A percentile compares a stretch with the other conserved stretches of the same genome.
phyloP scores from a whole-genome alignment of 2,113 vertebrate species.

The Tonatia bakeri region DNA sequence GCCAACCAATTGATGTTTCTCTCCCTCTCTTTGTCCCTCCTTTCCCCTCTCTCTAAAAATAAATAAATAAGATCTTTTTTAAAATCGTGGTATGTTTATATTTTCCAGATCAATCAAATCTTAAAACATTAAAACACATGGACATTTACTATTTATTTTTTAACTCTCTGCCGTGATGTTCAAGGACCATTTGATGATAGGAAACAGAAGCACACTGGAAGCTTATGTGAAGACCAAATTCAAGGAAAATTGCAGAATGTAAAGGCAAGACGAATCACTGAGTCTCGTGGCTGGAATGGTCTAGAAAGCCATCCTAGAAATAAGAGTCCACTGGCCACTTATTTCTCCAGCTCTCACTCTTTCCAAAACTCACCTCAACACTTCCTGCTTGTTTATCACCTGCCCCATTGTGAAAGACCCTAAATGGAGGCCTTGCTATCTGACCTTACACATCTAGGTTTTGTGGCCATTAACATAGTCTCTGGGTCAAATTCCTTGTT shows the following conservation, averaged over 20 bases:
- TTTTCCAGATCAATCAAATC: not conserved
- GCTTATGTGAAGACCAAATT: not conserved
- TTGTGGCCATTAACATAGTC: not conserved
- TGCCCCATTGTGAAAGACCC: not conserved
- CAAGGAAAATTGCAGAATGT: not conserved
- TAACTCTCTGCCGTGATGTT: not conserved
- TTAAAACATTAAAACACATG: constrained; percentile 21
- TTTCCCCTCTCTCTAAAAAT: too few species aligned
- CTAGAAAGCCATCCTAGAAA: not conserved
- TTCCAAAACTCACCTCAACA: not conserved
- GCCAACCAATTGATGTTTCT: too few species aligned
- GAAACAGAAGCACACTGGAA: not conserved
- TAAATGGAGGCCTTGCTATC: not conserved
- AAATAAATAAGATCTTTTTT: too few species aligned
- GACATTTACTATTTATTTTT: constrained; percentile 13
- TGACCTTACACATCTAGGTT: not conserved
- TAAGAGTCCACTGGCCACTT: not conserved
- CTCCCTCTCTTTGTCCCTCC: too few species aligned
- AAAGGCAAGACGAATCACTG: not conserved
- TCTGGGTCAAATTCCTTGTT: not conserved
- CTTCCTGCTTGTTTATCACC: not conserved
- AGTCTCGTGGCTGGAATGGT: not conserved
- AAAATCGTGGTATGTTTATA: not conserved
- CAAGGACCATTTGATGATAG: not conserved
- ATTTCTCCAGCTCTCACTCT: not conserved